Evolutionary conservation across 2,888 invertebrate species (phyloP), one percentile per base, ranked within the genome.

Genomic region (Choreutis nemorana): DNA sequence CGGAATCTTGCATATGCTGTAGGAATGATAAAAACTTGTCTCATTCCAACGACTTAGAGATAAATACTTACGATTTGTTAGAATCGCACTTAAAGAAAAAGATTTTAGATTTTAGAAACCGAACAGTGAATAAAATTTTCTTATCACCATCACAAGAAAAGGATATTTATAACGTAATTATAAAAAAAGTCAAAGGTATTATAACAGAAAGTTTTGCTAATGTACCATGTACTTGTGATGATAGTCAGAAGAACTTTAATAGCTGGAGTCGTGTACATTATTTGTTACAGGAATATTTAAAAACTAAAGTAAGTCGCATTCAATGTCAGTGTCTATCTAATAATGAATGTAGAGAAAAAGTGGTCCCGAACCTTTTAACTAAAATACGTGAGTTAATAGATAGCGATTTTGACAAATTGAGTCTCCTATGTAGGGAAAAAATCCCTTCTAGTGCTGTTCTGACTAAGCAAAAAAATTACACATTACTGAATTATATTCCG

Each of bases 241-340:
- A 39, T 32, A 35, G 38, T 27, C 37, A 38, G 11, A 12, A 33
- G 32, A 38, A 36, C 10, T 45, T 54, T 31, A 62, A 55, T n/a
- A 70, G 60, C 43, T 77, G 72, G 70, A 58, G 59, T 10, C 58
- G 75, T 41, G 75, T 70, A 1, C 67, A 67, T 33, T 54, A 52
- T 24, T 48, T 78, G 39, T 45, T 78, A 29, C 63, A 71, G 50
- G 78, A 78, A 48, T 78, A 77, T 50, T 50, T 78, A 23, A 70
- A 64, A 50, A 50, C 56, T 1, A 78, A 78, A 66, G 59, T 78
- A 12, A 57, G 65, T 35, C 60, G 58, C 25, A 60, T 63, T 7
- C 54, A 68, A 35, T 72, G 72, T 40, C 36, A 48, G 16, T 70
- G 70, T 44, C 31, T 44, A 25, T 31, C 47, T 4, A 7, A 16